Conservation (phyloP, 2,113 vertebrate genomes). For the Entelurus aequoreus region DNA sequence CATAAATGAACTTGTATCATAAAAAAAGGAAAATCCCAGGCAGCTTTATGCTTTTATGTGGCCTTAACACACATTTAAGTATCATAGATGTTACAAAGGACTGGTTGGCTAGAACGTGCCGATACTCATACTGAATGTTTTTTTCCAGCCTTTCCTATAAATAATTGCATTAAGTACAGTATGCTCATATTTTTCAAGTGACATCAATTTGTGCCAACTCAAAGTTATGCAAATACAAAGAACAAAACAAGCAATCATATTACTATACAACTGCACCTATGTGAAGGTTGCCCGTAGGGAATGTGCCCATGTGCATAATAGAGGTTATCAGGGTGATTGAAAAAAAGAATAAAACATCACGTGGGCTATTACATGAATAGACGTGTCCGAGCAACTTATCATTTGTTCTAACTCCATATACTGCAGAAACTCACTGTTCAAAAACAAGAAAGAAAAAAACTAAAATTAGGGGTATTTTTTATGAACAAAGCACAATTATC, state of each 20-base stretch:
- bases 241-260: background rate
- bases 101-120: constrained; percentile 10
- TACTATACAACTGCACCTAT: background rate
- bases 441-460: no score
- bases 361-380: background rate
- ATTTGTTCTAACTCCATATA: no score
- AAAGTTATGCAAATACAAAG: constrained; percentile 2
- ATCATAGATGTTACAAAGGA: background rate
- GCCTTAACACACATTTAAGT: constrained; percentile 2
- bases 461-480: no score
- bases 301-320: background rate
- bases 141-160: background rate
- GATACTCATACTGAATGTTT: background rate
- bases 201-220: background rate
- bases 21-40: no score
- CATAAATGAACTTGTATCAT: background rate
- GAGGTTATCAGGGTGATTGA: background rate
- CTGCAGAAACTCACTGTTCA: no score
- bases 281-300: background rate
- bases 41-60: no score
- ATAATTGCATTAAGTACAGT: constrained; percentile 2
- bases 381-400: no score
- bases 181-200: background rate
- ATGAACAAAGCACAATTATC: background rate
- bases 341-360: background rate